phyloP scores from a whole-genome alignment of 2,797 vertebrate species.

The Rousettus madagascariensis region DNA sequence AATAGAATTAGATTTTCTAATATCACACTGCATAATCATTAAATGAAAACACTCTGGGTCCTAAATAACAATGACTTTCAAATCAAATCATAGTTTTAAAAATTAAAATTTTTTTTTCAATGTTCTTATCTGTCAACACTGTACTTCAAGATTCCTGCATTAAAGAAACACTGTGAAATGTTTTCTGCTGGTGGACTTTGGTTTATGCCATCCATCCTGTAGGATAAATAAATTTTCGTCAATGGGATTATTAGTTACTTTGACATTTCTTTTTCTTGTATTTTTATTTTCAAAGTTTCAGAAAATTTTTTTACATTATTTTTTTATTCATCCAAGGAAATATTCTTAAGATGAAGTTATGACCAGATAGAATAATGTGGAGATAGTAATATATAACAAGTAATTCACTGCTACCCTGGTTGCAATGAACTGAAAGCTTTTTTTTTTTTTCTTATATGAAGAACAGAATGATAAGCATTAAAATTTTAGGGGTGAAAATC shows the following conservation, averaged over 20 bases:
- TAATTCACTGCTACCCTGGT: not conserved
- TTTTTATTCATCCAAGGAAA: constrained; percentile 16
- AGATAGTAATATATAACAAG: not conserved
- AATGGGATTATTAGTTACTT: not conserved
- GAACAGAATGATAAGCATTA: not conserved
- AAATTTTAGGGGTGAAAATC: not conserved
- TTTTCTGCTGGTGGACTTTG: not conserved
- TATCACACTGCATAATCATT: constrained; percentile 46
- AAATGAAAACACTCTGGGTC: constrained; percentile 7
- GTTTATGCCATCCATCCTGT: not conserved
- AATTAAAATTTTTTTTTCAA: not conserved
- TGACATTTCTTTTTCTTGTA: constrained; percentile 29
- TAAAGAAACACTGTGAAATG: constrained; percentile 23
- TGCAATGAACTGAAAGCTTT: not conserved
- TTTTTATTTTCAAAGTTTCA: not conserved
- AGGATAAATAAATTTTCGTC: not conserved
- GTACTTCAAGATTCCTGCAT: not conserved
- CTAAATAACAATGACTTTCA: constrained; percentile 29
- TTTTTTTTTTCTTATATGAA: not conserved
- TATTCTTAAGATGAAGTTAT: not conserved
- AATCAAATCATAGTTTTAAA: constrained; percentile 47
- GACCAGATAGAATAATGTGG: not conserved
- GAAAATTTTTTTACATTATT: not conserved
- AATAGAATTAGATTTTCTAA: constrained; percentile 40
- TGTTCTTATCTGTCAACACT: constrained; percentile 37